Evolutionary conservation across 2,797 vertebrate genomes (phyloP).

Genomic region (Jordanella pulchra): DNA sequence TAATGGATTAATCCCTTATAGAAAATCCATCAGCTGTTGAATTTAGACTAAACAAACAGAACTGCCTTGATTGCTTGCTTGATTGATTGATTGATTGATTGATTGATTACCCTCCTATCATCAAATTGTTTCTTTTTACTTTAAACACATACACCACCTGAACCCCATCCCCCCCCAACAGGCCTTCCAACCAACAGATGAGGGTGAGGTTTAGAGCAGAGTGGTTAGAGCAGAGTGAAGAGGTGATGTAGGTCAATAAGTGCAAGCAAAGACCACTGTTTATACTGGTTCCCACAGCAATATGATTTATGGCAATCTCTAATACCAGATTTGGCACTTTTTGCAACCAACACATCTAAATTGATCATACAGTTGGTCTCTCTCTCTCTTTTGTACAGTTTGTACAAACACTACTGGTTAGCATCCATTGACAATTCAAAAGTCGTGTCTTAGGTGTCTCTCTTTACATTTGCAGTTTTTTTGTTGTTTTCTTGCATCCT

Average conservation of each 20-base stretch:
- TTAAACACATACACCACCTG: not conserved
- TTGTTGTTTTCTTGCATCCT: conserved; percentile 17
- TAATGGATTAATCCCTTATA: conserved; percentile 16
- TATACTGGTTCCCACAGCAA: conserved; percentile 16
- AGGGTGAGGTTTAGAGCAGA: too few species aligned
- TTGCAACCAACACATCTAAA: not conserved
- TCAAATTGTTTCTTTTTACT: conserved; percentile 36
- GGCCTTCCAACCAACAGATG: too few species aligned
- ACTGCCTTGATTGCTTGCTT: conserved; percentile 24
- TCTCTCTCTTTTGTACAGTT: not conserved
- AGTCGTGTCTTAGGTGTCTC: conserved; percentile 27
- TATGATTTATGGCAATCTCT: conserved; percentile 30
- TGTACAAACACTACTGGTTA: not conserved
- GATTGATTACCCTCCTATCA: conserved; percentile 19
- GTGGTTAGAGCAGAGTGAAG: conserved; percentile 46
- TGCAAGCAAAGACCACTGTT: conserved; percentile 27
- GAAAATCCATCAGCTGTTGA: conserved; percentile 47
- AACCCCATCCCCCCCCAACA: too few species aligned
- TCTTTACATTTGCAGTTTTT: conserved; percentile 18
- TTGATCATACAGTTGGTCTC: not conserved
- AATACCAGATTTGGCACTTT: not conserved
- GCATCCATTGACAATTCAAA: conserved; percentile 26
- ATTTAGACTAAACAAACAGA: conserved; percentile 36
- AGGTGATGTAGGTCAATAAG: conserved; percentile 54
- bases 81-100: too few species aligned